Evolutionary conservation across 2,797 vertebrate genomes (phyloP).

Genomic region (Schizopygopsis malacanthus): DNA sequence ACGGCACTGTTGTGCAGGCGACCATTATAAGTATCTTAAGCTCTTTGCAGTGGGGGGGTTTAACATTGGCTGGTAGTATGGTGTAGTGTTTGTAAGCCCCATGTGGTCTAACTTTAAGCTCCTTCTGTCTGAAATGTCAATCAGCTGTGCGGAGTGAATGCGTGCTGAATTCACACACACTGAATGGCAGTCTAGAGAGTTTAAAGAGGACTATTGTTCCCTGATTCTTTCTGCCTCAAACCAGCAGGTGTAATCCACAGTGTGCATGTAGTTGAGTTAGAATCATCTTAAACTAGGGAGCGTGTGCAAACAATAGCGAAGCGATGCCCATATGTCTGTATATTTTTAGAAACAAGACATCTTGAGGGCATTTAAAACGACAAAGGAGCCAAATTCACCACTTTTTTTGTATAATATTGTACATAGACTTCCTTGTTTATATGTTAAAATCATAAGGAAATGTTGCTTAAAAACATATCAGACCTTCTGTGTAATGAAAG

Average conservation of each 20-base stretch:
- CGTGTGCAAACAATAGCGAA: conserved; percentile 54
- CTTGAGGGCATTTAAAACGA: neutral
- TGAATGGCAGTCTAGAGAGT: conserved; percentile 66
- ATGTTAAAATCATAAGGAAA: neutral
- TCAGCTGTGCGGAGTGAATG: conserved; percentile 59
- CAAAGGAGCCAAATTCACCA: neutral
- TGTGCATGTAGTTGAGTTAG: conserved; percentile 50
- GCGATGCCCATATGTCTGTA: conserved; percentile 33
- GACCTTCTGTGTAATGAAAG: neutral
- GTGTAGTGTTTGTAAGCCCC: conserved; percentile 60
- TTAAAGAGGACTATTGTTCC: conserved; percentile 43
- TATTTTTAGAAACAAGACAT: neutral
- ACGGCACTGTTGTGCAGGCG: conserved; percentile 1
- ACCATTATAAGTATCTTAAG: conserved; percentile 62
- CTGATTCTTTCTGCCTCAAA: conserved; percentile 42
- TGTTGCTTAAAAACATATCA: neutral
- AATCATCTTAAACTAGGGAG: conserved; percentile 20
- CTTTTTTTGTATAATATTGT: neutral
- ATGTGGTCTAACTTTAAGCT: conserved; percentile 72
- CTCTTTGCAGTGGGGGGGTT: conserved; percentile 61
- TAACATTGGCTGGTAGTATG: conserved; percentile 53
- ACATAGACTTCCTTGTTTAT: neutral
- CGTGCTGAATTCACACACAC: conserved; percentile 65
- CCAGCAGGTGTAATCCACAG: conserved; percentile 68
- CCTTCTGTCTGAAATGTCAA: conserved; percentile 72